Base-by-base conservation (phyloP, 2,797 vertebrate genomes). In the Danio albolineatus region DNA sequence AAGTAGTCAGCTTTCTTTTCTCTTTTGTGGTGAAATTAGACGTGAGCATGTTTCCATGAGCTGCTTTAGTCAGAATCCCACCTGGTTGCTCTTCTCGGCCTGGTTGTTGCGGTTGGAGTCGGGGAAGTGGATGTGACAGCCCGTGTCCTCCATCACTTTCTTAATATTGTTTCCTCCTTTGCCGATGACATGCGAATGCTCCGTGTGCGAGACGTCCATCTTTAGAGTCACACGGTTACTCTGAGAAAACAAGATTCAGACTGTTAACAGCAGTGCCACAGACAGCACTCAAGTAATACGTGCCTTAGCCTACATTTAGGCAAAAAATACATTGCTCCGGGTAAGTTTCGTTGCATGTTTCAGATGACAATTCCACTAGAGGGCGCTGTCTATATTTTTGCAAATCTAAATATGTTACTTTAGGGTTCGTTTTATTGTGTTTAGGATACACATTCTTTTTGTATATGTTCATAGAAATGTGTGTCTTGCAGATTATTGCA, bases 81-180 rank as follows among this genome's bases (percentile, higher is more conserved):
- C 98, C 95, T 99, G 98, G 91, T 99, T 99, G 93, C 98, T 99
- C 92, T 99, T 99, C 89, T 99, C 98, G 1, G 96, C 96, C 93
- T 99, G 97, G 92, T 98, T 99, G 92, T 98, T 99, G 82, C 98
- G 94, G 91, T 99, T 99, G 44, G 98, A 99, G 85, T 99, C 98
- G 28, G 98, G 98, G 88, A 99, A 99, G 91, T 99, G 98, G 88
- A 99, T 99, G 89, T 99, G 98, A 85, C 98, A 99, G 43, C 97
- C 97, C 0, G 98, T 99, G 92, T 99, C 97, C 85, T 99, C 98
- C 98, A 99, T 99, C 88, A 99, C 98, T 81, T 97, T 96, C 88
- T 98, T 98, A 89, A 99, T 99, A 88, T 99, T 99, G 92, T 98
- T 98, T 80, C 98, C 98, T 28, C 98, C 97, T 92, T 99, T 99